Base-by-base conservation (phyloP, 1,140 invertebrate genomes). In the Anoplophora glabripennis region DNA sequence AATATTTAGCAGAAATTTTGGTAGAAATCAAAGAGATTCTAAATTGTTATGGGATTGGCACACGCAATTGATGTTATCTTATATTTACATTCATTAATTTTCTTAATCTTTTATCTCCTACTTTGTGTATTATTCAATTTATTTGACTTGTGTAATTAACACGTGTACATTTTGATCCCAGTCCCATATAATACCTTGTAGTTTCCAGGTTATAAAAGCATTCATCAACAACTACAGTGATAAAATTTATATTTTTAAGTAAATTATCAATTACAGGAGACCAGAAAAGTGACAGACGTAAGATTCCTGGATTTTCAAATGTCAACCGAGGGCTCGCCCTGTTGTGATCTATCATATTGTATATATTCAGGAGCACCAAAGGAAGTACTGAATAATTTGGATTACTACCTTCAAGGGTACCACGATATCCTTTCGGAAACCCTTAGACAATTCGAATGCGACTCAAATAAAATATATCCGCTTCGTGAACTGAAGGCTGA, bases 331-430 rank as follows among this genome's bases (percentile, higher is more conserved):
- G 77, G 78, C 1, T 83, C 83, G 3, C 84, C 84, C 4, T 76
- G 81, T 1, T 78, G 77, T 0, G 84, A 86, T 58, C 59, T 86
- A 37, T 77, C 78, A 0, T 83, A 84, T 59, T 82, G 79, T 49
- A 70, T 86, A 4, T 84, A 81, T 57, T 78, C 78, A 59, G 79
- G 78, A 52, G 80, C 82, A 0, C 76, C 80, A 11, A 65, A 75
- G 49, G 61, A 75, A 9, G 74, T 84, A 34, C 71, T 83, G 8
- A 55, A 68, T 33, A 54, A 74, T 55, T 80, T 80, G 36, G 66
- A 80, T 8, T 42, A 74, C 28, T 68, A 83, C 11, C 41, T 86
- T 1, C 58, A 83, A 37, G 64, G 80, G 7, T 86, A 86, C 71
- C 77, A 83, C 55, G 59, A 73, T 11, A 77, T 78, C 36, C 69